phyloP scores from a whole-genome alignment of 2,888 invertebrate genomes.

The Masnerella sp. region DNA sequence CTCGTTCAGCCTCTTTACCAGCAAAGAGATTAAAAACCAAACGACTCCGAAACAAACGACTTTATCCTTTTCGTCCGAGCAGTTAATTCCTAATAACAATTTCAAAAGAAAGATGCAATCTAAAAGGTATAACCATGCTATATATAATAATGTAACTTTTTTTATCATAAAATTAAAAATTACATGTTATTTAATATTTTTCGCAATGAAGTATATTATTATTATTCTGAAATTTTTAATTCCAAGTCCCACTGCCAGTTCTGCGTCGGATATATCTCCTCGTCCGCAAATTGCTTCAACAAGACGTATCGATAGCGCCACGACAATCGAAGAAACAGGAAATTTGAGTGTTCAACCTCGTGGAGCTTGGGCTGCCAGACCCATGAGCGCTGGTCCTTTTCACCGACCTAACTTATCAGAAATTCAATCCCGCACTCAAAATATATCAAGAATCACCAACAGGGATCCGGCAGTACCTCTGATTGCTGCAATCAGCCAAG shows the following conservation, averaged over 20 bases:
- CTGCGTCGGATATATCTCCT: conserved; percentile 62
- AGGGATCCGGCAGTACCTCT: conserved; percentile 89
- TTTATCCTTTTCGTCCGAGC: conserved; percentile 64
- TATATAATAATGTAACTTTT: neutral
- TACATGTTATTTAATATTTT: too few relatives aligned
- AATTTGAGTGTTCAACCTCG: conserved; percentile 66
- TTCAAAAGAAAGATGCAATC: conserved; percentile 65
- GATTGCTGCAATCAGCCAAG: conserved; percentile 90
- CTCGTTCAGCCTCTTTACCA: conserved; percentile 87
- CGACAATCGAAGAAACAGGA: conserved; percentile 67
- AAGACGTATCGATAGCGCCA: conserved; percentile 62
- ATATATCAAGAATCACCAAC: conserved; percentile 80
- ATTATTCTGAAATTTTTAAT: neutral
- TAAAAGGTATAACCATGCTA: conserved; percentile 22
- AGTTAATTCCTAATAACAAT: conserved; percentile 63
- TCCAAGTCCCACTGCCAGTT: conserved; percentile 67
- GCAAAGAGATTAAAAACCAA: conserved; percentile 80
- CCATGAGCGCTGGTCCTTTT: conserved; percentile 83
- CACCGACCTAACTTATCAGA: conserved; percentile 77
- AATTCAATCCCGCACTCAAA: conserved; percentile 65
- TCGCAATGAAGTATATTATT: neutral
- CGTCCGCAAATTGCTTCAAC: conserved; percentile 68
- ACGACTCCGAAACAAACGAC: conserved; percentile 58
- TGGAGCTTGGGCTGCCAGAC: conserved; percentile 78
- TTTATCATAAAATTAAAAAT: too few relatives aligned